Evolutionary conservation across 1,140 invertebrate genomes (phyloP).

Genomic region (Caerostris darwini): DNA sequence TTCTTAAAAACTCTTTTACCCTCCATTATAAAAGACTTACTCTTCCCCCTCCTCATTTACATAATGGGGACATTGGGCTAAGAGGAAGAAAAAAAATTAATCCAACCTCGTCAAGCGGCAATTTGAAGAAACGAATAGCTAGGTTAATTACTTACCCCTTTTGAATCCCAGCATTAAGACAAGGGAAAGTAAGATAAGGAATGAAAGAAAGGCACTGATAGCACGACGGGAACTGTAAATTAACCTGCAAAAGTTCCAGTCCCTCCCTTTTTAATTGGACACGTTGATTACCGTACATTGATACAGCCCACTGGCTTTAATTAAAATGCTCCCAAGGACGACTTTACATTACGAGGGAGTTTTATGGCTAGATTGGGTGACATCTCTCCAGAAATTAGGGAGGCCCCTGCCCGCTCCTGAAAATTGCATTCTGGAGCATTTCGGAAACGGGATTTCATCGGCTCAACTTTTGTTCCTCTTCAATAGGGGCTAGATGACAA

Average conservation of each 20-base stretch:
- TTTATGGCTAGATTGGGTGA: slow-evolving; percentile 65
- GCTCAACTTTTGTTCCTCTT: neutral
- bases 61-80: slow-evolving; percentile 41
- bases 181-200: slow-evolving; percentile 61
- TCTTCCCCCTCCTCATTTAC: slow-evolving; percentile 54
- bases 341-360: slow-evolving; percentile 61
- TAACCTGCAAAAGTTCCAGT: slow-evolving; percentile 70
- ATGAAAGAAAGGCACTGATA: slow-evolving; percentile 57
- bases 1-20: slow-evolving; percentile 49
- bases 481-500: neutral
- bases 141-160: slow-evolving; percentile 66
- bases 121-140: slow-evolving; percentile 75
- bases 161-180: slow-evolving; percentile 67
- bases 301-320: slow-evolving; percentile 70
- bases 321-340: slow-evolving; percentile 68
- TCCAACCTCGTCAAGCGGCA: slow-evolving; percentile 32
- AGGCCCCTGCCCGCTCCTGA: neutral
- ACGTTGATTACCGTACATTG: slow-evolving; percentile 70
- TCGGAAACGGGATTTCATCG: neutral
- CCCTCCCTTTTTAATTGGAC: slow-evolving; percentile 69
- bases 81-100: neutral
- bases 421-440: slow-evolving; percentile 38
- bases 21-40: slow-evolving; percentile 60
- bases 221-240: slow-evolving; percentile 64
- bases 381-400: slow-evolving; percentile 28